Conservation (phyloP, 2,113 vertebrate species). For the Podarcis raffonei region DNA sequence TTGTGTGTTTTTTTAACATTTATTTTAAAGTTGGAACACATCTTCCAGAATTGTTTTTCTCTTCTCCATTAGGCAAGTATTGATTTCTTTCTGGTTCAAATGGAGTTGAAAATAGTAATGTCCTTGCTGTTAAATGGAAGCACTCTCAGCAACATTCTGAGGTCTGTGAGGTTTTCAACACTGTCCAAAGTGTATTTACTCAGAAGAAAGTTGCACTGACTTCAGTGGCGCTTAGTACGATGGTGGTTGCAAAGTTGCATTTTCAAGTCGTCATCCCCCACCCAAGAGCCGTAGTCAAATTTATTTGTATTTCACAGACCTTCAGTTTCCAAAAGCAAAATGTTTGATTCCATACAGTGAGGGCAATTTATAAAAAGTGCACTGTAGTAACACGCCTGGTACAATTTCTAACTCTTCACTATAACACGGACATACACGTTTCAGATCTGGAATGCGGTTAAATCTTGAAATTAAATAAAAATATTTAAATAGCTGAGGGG, state of each 20-base stretch:
- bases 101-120: slow-evolving; percentile 15
- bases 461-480: neutral
- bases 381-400: neutral
- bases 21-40: neutral
- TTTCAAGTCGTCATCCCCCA: neutral
- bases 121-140: neutral
- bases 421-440: neutral
- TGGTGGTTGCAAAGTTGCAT: neutral
- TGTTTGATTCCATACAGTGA: too few species aligned
- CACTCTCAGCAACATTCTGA: neutral
- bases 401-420: neutral
- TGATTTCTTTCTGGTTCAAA: slow-evolving; percentile 15
- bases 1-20: neutral
- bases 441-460: neutral
- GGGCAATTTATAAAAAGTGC: too few species aligned
- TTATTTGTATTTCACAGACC: too few species aligned
- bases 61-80: slow-evolving; percentile 1
- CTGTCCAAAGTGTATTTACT: neutral
- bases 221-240: neutral
- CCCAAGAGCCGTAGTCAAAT: neutral
- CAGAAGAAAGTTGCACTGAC: neutral
- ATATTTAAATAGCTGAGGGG: neutral
- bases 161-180: neutral
- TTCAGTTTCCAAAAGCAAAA: too few species aligned
- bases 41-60: neutral